Percentiles rank a stretch among this genome's conserved stretches.
These are phyloP conservation scores for Cinclus cinclus DNA, from an alignment of 2,113 vertebrate genomes.

Conservation along the genomic window DNA sequence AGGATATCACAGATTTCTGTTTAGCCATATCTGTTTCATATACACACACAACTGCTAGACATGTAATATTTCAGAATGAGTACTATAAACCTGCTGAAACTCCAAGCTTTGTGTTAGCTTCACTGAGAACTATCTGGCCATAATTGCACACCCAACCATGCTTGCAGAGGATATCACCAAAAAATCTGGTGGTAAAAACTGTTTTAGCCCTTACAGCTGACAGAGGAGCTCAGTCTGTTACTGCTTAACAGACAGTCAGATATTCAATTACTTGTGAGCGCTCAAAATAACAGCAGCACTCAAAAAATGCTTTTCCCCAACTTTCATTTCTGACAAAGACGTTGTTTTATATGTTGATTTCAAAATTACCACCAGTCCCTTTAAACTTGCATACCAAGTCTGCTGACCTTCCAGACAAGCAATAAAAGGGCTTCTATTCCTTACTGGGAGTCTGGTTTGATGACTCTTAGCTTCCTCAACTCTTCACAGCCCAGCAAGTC, in stretches of 20 bases:
- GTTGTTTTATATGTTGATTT: neutral
- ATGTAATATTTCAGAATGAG: neutral
- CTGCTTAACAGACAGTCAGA: neutral
- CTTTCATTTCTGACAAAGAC: neutral
- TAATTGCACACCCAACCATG: neutral
- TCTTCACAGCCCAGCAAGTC: neutral
- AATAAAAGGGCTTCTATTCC: constrained; percentile 11
- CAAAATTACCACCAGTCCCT: neutral
- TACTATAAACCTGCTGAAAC: neutral
- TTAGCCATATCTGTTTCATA: neutral
- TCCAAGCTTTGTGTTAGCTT: neutral
- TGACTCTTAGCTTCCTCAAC: neutral
- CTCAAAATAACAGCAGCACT: neutral
- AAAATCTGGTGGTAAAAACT: neutral
- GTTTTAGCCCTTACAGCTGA: neutral
- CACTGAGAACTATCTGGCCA: neutral
- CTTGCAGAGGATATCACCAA: neutral
- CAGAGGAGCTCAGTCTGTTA: neutral
- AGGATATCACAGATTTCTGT: neutral
- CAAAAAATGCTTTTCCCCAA: neutral
- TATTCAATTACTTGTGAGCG: neutral
- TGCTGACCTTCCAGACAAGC: neutral
- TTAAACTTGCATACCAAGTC: neutral
- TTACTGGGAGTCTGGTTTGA: neutral
- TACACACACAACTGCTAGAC: neutral